Base-by-base conservation (phyloP, 2,113 vertebrate species). In the Bos indicus region DNA sequence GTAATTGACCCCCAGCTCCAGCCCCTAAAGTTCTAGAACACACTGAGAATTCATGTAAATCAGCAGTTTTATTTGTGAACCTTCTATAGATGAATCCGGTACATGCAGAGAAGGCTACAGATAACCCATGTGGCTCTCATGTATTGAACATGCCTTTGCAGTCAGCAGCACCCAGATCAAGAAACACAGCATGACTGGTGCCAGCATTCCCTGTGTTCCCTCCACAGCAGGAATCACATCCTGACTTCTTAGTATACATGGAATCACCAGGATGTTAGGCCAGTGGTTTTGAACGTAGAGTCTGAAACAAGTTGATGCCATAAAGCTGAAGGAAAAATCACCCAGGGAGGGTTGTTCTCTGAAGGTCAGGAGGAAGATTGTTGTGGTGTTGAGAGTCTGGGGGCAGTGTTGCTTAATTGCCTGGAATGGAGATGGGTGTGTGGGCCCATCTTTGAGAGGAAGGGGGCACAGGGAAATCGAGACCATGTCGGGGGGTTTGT, bases 51-150 rank as follows among this genome's bases (percentile, higher is more conserved):
- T 51, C 85, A 77, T 60, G 88, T 90, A 89, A 89, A 81, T 93
- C 48, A 80, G 57, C 60, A 67, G n/a, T 78, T 93, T 95, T 95
- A 59, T 60, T 94, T 91, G 96, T 90, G 93, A 92, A 82, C 77
- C 64, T 92, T 88, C 90, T 36, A 56, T 23, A 67, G 77, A 60
- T 4, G 10, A 81, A 59, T 87, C 67, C 52, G 15, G 17, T 30
- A 12, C 25, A 46, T 8, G 5, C 30, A 67, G 54, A 82, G 77
- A 81, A 82, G 40, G 7, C 8, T 88, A 10, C 78, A 30, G 17
- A 10, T 78, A 77, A 67, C 62, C 62, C 25, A 4, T 15, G 52
- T n/a, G 7, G 48, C 43, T 62, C 1, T 6, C 43, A n/a, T 12
- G 11, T 7, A n/a, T 16, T 19, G 6, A 74, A 43, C 30, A 26